phyloP scores from a whole-genome alignment of 2,888 invertebrate species.

The Acrocera orbiculus region DNA sequence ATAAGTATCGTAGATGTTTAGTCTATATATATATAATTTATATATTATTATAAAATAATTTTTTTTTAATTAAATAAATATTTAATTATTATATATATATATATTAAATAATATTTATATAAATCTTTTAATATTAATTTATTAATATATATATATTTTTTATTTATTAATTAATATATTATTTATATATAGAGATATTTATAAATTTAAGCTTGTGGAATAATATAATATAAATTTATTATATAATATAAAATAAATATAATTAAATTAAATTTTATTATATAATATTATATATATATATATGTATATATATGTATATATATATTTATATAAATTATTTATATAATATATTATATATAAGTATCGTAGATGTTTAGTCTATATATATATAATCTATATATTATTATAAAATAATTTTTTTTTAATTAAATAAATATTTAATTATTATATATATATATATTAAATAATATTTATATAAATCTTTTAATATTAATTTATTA shows the following conservation, averaged over 20 bases:
- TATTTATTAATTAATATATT: no score
- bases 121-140: background rate
- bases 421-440: background rate
- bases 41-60: background rate
- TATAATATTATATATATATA: background rate
- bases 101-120: conserved; percentile 1
- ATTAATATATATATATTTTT: conserved; percentile 8
- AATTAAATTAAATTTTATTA: conserved; percentile 10
- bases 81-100: background rate
- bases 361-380: no score
- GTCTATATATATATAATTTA: no score
- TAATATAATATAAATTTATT: no score
- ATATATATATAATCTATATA: no score
- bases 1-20: no score
- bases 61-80: background rate
- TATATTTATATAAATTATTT: no score
- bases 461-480: conserved; percentile 1
- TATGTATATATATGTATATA: background rate
- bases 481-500: background rate
- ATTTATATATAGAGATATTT: no score
- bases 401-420: background rate
- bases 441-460: background rate
- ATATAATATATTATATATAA: conserved; percentile 1
- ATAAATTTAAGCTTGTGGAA: no score
- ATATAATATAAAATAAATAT: conserved; percentile 10